Base-by-base conservation (phyloP, 2,113 vertebrate genomes). In the Xiphophorus hellerii region DNA sequence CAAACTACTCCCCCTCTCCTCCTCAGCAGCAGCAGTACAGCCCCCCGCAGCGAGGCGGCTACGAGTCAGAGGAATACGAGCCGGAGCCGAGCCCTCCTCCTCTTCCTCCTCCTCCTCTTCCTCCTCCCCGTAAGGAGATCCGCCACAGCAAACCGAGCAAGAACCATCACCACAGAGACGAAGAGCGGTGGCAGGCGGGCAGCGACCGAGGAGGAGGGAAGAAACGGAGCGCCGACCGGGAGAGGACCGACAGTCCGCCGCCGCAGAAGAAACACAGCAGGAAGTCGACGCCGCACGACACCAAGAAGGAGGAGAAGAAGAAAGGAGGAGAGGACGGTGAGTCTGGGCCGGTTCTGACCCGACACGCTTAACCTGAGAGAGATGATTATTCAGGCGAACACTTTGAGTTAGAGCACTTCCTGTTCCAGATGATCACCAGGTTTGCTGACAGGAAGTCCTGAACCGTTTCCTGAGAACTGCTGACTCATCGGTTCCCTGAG, bases 1-100 rank as follows among this genome's bases (percentile, higher is more conserved):
- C 94, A 0, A 92, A 93, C 35, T 96, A 94, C 90, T 96, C 96
- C 0, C 95, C 96, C 2, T 95, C 92, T 0, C 93, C 95, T 0
- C 92, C 93, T 0, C 89, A 89, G 44, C 96, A 95, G 75, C 91
- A 82, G 81, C 89, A 96, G 80, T 94, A 95, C 88, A 93, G 88
- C 67, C 85, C 83, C 0, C 95, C 93, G 0, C 96, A 91, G 62
- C 58, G 77, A 0, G 33, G 81, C 9, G 94, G 93, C 2, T 90
- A 93, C 84, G 95, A 89, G 0, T 95, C 93, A 6, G 96, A 95
- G 82, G 95, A 93, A 66, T 94, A 78, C 3, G 33, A 73, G 62
- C 51, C 51, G 13, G 96, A 94, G 4, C 88, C 89, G 0, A 81
- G 85, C 15, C 84, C 83, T 0, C 62, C 20, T 69, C 84, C 80